phyloP scores from a whole-genome alignment of 2,113 vertebrate genomes.

The Etheostoma spectabile region DNA sequence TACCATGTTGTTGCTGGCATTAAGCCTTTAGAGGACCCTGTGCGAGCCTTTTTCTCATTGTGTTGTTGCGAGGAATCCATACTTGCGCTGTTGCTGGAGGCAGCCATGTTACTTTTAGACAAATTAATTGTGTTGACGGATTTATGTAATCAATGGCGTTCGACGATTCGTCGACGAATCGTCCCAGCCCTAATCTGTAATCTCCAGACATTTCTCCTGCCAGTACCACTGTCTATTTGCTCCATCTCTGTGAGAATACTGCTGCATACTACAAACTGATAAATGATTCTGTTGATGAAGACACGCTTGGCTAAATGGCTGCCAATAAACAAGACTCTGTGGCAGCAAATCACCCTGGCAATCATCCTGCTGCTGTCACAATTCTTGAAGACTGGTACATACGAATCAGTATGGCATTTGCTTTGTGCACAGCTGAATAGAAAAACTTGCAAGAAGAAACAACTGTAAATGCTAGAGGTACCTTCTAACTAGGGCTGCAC shows the following conservation, averaged over 20 bases:
- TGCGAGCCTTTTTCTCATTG: no score
- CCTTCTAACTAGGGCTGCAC: no score
- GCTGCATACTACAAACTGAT: conserved; percentile 37
- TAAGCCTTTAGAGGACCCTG: no score
- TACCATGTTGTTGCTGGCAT: no score
- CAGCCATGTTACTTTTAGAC: no score
- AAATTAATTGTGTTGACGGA: no score
- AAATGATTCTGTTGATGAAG: conserved; percentile 57
- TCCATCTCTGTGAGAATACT: conserved; percentile 42
- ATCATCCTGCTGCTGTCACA: conserved; percentile 55
- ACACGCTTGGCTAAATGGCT: conserved; percentile 60
- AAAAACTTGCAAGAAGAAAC: conserved; percentile 6
- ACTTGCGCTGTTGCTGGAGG: no score
- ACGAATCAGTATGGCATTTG: conserved; percentile 32
- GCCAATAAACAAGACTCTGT: conserved; percentile 60
- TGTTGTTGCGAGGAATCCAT: no score
- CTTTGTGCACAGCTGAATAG: conserved; percentile 38
- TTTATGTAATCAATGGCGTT: no score
- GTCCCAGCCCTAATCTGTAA: conserved; percentile 17
- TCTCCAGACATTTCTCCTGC: conserved; percentile 51
- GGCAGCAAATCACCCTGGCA: conserved; percentile 59
- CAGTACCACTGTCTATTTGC: conserved; percentile 16
- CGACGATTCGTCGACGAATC: no score
- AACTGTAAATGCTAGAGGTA: conserved; percentile 20
- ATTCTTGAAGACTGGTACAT: conserved; percentile 50